Conservation (phyloP, 2,888 invertebrate species). For the Sisyra terminalis region DNA sequence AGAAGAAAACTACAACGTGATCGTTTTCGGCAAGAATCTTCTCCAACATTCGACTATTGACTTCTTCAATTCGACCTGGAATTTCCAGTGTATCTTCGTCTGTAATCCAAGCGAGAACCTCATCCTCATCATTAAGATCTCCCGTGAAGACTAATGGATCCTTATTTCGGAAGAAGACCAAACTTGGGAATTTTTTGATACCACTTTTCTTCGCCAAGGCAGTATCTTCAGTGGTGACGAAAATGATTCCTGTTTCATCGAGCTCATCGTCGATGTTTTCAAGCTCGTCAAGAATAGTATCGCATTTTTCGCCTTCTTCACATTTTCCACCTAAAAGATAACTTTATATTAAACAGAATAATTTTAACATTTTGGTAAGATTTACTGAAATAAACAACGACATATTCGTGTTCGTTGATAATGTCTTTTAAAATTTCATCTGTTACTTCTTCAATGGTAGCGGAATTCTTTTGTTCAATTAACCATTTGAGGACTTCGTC, state of each 20-base stretch:
- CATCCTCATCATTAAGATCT: conserved; percentile 80
- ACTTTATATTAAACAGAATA: background rate
- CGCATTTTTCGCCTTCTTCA: conserved; percentile 76
- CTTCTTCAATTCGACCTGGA: conserved; percentile 85
- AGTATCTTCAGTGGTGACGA: conserved; percentile 81
- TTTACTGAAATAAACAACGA: conserved; percentile 85
- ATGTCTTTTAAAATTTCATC: conserved; percentile 76
- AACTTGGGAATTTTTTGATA: conserved; percentile 67
- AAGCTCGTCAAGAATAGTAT: conserved; percentile 66
- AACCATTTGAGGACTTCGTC: conserved; percentile 84
- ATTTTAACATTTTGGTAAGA: conserved; percentile 14
- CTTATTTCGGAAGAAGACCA: conserved; percentile 83
- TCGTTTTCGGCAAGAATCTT: conserved; percentile 77
- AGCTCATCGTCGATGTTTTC: conserved; percentile 88
- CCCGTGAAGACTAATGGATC: conserved; percentile 71
- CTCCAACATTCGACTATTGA: conserved; percentile 78
- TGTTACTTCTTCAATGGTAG: conserved; percentile 87
- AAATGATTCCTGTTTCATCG: conserved; percentile 83
- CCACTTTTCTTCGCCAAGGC: conserved; percentile 67
- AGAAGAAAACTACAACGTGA: conserved; percentile 84
- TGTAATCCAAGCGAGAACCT: conserved; percentile 79
- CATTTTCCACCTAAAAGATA: conserved; percentile 51
- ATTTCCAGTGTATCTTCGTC: conserved; percentile 82
- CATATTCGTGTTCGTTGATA: conserved; percentile 82
- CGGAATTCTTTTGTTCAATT: conserved; percentile 71